Evolutionary conservation across 2,797 vertebrate species (phyloP).

Genomic region (Coracias cyanogaster): DNA sequence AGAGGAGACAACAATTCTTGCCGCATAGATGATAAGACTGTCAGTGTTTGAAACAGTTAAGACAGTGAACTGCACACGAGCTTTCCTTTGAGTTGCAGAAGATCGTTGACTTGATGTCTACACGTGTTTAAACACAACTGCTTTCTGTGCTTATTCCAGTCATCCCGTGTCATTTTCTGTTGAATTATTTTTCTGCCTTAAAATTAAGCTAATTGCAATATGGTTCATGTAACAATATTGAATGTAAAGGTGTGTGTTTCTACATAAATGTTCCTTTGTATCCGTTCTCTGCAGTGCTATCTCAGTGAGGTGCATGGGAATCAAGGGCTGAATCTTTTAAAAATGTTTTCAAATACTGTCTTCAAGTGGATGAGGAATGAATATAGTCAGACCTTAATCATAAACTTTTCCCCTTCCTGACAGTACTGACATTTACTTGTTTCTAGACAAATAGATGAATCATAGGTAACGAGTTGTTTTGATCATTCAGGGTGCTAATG

Average conservation of each 20-base stretch:
- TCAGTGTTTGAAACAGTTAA: neutral
- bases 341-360: neutral
- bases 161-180: neutral
- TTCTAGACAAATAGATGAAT: slow-evolving; percentile 35
- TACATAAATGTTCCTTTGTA: neutral
- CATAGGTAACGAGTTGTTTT: neutral
- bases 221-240: neutral
- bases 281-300: neutral
- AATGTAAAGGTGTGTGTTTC: neutral
- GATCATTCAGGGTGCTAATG: neutral
- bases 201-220: neutral
- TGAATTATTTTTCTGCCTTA: neutral
- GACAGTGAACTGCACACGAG: neutral
- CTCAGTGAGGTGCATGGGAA: neutral
- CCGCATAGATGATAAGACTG: neutral
- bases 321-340: neutral
- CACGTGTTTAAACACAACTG: neutral
- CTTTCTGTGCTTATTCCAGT: neutral
- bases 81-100: neutral
- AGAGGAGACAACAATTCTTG: neutral
- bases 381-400: neutral
- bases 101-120: neutral
- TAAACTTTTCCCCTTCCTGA: slow-evolving; percentile 11
- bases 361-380: neutral
- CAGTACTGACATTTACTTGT: slow-evolving; percentile 39